Conservation (phyloP, 2,888 invertebrate genomes). For the Himalopsyche japonica region DNA sequence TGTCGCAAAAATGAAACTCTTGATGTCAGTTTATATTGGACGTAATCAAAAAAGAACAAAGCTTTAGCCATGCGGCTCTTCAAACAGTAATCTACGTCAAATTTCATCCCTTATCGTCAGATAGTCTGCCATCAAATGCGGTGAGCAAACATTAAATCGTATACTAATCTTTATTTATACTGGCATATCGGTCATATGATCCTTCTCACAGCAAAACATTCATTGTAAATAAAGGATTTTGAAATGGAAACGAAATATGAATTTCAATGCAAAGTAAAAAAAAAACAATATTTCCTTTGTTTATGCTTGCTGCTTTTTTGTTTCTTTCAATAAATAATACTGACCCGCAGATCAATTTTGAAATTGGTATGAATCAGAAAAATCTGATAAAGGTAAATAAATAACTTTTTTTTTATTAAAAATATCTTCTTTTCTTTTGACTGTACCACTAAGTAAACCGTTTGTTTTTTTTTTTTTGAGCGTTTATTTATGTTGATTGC, state of each 20-base stretch:
- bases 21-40: background rate
- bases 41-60: slow-evolving; percentile 25
- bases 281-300: background rate
- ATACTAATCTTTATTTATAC: slow-evolving; percentile 26
- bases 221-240: slow-evolving; percentile 25
- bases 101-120: slow-evolving; percentile 35
- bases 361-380: background rate
- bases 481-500: background rate
- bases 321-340: slow-evolving; percentile 3
- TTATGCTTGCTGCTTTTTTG: background rate
- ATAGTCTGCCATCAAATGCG: slow-evolving; percentile 31
- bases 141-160: slow-evolving; percentile 34
- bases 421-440: background rate
- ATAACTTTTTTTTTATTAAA: background rate
- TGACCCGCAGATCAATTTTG: slow-evolving; percentile 2
- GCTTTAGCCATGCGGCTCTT: slow-evolving; percentile 8
- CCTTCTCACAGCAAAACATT: slow-evolving; percentile 9
- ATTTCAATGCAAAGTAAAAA: slow-evolving; percentile 3
- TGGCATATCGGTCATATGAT: slow-evolving; percentile 20
- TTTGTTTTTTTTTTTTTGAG: background rate
- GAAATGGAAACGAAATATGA: slow-evolving; percentile 12
- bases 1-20: background rate
- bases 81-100: slow-evolving; percentile 31
- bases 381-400: background rate
- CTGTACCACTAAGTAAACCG: background rate